These are phyloP conservation scores for Agapornis canus DNA, from an alignment of 2,797 vertebrate genomes.

Conservation along the genomic window DNA sequence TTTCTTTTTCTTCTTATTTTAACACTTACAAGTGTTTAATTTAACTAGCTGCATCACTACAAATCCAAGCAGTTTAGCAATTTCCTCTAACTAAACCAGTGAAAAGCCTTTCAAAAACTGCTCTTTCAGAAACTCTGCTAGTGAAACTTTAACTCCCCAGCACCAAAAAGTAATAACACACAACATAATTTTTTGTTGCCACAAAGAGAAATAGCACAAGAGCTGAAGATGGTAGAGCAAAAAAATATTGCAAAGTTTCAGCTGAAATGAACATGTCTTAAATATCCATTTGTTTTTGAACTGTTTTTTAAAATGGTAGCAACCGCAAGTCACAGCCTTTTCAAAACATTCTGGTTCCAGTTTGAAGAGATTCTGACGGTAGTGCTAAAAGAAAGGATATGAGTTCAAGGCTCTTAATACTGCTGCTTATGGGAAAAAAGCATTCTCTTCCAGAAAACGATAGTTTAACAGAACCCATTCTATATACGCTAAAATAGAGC, in stretches of 20 bases:
- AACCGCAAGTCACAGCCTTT: neutral
- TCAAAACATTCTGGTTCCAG: slow-evolving; percentile 6
- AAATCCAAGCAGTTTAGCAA: neutral
- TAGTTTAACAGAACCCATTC: slow-evolving; percentile 52
- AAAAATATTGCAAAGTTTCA: neutral
- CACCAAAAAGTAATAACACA: neutral
- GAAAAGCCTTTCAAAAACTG: neutral
- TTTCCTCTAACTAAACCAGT: neutral
- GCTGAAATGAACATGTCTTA: neutral
- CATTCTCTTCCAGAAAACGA: slow-evolving; percentile 44
- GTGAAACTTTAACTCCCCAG: neutral
- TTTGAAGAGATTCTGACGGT: slow-evolving; percentile 22
- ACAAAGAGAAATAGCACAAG: neutral
- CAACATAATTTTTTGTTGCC: neutral
- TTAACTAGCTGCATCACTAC: neutral
- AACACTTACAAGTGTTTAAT: neutral
- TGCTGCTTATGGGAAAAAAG: slow-evolving; percentile 8
- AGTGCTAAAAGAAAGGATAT: neutral
- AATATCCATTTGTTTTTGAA: neutral
- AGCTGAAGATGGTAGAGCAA: neutral
- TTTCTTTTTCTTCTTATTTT: neutral
- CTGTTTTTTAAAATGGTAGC: neutral
- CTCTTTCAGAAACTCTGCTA: neutral
- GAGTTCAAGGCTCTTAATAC: slow-evolving; percentile 37
- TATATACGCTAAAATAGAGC: slow-evolving; percentile 48